Evolutionary conservation across 2,113 vertebrate species (phyloP), one percentile per base, ranked within the genome.

Genomic region (Macaca mulatta): DNA sequence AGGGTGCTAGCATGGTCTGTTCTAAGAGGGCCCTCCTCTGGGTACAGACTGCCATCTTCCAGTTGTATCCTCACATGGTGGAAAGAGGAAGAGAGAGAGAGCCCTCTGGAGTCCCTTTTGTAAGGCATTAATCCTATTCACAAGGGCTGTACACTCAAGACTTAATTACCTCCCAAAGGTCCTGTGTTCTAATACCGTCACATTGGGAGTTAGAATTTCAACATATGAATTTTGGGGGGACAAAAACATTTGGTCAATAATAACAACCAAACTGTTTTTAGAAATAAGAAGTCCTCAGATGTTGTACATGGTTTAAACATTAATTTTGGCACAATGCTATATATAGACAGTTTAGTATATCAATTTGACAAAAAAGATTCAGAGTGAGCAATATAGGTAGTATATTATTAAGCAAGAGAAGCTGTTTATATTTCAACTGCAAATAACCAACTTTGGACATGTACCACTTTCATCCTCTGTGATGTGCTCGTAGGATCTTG

Each of bases 201-300:
- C 25, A 40, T 20, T 27, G 45, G 23, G 52, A 4, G 3, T 35
- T 18, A 64, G 12, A 5, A 52, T 74, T 45, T 64, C n/a, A 61
- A 32, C 30, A 75, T 0, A 52, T 9, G 40, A 45, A 27, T 50
- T 50, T 38, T 32, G 0, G 30, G 2, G 1, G 38, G 4, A 1
- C 27, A 48, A 20, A 87, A 69, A 75, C 27, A 80, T 40, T 55
- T 23, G 55, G 78, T 35, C 0, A 3, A 7, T 22, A 74, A 43
- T 94, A 50, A 94, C 96, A 92, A 75, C n/a, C 48, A 86, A 86
- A 74, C 20, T 50, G 50, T 45, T 95, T 92, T 69, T 35, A 81
- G 52, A 93, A 92, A 52, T 83, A 74, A 69, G 67, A 86, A n/a
- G 12, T 35, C 75, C 27, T 79, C 45, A 80, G 45, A 87, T 92